Percentiles rank a stretch among this genome's conserved stretches.
Evolutionary conservation across 2,113 vertebrate genomes (phyloP).

Genomic region (Sarotherodon lohbergeri): DNA sequence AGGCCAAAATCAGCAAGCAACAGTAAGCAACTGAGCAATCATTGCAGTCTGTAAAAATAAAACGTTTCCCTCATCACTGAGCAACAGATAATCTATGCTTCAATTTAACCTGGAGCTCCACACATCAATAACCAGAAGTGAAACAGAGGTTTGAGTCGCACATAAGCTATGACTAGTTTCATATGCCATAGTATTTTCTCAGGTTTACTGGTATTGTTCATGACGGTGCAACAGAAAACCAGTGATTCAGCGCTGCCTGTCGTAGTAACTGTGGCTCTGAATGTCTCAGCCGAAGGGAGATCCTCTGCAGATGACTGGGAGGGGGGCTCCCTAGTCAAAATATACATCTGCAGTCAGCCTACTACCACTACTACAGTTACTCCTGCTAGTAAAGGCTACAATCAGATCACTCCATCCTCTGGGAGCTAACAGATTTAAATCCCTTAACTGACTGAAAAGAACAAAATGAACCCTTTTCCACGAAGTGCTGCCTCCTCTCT

Average conservation of each 20-base stretch:
- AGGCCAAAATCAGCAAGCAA: background rate
- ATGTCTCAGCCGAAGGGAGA: constrained; percentile 60
- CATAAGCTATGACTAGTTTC: constrained; percentile 14
- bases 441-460: background rate
- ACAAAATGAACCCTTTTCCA: background rate
- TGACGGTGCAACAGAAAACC: constrained; percentile 34
- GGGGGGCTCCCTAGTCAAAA: constrained; percentile 55
- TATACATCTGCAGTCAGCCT: constrained; percentile 28
- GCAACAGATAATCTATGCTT: background rate
- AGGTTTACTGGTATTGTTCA: constrained; percentile 43
- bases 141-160: constrained; percentile 45
- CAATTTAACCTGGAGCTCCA: background rate
- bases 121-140: constrained; percentile 38
- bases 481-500: background rate
- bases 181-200: constrained; percentile 35
- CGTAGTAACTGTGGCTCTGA: constrained; percentile 21
- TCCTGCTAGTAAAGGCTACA: background rate
- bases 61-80: background rate
- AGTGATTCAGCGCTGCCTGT: constrained; percentile 31
- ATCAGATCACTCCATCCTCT: background rate
- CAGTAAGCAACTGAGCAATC: background rate
- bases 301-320: constrained; percentile 69
- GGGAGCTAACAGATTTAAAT: background rate
- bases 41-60: background rate
- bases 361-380: background rate